These are phyloP conservation scores for Rhingia rostrata DNA, from an alignment of 2,888 invertebrate species.

Conservation along the genomic window DNA sequence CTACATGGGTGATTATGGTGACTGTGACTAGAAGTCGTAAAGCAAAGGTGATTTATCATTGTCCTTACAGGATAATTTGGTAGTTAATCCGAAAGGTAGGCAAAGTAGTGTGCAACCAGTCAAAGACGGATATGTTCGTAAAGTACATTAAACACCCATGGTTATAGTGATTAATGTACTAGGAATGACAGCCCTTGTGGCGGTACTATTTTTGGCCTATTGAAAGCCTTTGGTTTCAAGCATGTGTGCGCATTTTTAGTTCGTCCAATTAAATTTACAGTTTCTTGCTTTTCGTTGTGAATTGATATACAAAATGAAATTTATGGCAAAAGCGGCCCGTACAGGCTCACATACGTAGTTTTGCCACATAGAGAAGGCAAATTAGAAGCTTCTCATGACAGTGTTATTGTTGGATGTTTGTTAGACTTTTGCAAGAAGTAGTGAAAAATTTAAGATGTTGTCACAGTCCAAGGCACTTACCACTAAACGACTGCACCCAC, in stretches of 20 bases:
- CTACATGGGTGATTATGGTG: background rate
- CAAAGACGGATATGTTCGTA: background rate
- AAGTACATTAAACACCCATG: background rate
- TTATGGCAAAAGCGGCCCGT: too few relatives aligned
- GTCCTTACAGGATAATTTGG: constrained; percentile 10
- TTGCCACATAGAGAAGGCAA: too few relatives aligned
- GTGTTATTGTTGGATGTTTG: too few relatives aligned
- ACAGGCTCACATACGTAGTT: too few relatives aligned
- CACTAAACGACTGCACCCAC: too few relatives aligned
- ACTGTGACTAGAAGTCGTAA: background rate
- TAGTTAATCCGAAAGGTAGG: constrained; percentile 25
- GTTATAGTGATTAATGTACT: constrained; percentile 18
- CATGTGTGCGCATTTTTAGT: constrained; percentile 7
- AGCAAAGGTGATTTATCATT: constrained; percentile 33
- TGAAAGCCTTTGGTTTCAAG: background rate
- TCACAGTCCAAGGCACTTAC: too few relatives aligned
- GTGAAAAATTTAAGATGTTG: too few relatives aligned
- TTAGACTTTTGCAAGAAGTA: too few relatives aligned
- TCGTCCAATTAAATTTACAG: background rate
- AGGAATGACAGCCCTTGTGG: background rate
- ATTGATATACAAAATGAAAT: too few relatives aligned
- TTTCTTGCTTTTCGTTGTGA: too few relatives aligned
- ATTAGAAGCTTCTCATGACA: too few relatives aligned
- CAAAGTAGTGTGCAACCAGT: constrained; percentile 7
- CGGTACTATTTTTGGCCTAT: background rate